A percentile compares a stretch with the other conserved stretches of the same genome.
Evolutionary conservation across 2,888 invertebrate genomes (phyloP).

Genomic region (Scaptomyza reducta): DNA sequence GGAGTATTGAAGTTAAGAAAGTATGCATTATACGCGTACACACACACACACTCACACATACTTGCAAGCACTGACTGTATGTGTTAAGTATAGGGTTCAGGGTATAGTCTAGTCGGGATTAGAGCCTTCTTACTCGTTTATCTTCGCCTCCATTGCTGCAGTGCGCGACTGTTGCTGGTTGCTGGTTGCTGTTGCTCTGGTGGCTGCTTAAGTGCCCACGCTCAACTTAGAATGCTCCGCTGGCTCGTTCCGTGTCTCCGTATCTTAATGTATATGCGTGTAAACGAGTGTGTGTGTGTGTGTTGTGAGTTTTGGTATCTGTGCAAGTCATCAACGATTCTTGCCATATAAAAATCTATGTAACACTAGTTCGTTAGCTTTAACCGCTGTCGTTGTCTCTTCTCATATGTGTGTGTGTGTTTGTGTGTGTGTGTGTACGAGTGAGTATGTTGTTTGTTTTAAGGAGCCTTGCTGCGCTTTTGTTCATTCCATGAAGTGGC

Average conservation of each 20-base stretch:
- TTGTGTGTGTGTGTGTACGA: slow-evolving; percentile 13
- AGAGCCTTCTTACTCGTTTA: neutral
- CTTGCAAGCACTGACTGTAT: too few relatives aligned
- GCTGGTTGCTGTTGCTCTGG: slow-evolving; percentile 51
- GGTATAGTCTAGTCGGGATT: too few relatives aligned
- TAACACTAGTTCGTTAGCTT: slow-evolving; percentile 78
- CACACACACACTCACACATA: too few relatives aligned
- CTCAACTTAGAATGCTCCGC: slow-evolving; percentile 41
- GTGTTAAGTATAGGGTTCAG: too few relatives aligned
- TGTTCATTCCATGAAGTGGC: slow-evolving; percentile 63
- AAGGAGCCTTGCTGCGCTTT: slow-evolving; percentile 63
- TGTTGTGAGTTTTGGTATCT: slow-evolving; percentile 30
- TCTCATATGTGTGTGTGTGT: neutral
- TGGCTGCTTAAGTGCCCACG: slow-evolving; percentile 59
- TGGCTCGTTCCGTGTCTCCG: slow-evolving; percentile 31
- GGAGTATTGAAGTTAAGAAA: too few relatives aligned
- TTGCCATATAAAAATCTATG: slow-evolving; percentile 73
- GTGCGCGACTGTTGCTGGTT: slow-evolving; percentile 31
- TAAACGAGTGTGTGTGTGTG: neutral
- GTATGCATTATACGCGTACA: too few relatives aligned
- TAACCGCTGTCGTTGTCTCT: slow-evolving; percentile 38
- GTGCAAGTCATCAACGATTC: slow-evolving; percentile 63
- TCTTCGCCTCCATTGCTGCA: neutral
- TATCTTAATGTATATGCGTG: slow-evolving; percentile 19
- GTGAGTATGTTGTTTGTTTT: slow-evolving; percentile 42